Percentiles rank a stretch among this genome's conserved stretches.
Conservation (phyloP, 2,888 invertebrate genomes). For the Cistogaster globosa region DNA sequence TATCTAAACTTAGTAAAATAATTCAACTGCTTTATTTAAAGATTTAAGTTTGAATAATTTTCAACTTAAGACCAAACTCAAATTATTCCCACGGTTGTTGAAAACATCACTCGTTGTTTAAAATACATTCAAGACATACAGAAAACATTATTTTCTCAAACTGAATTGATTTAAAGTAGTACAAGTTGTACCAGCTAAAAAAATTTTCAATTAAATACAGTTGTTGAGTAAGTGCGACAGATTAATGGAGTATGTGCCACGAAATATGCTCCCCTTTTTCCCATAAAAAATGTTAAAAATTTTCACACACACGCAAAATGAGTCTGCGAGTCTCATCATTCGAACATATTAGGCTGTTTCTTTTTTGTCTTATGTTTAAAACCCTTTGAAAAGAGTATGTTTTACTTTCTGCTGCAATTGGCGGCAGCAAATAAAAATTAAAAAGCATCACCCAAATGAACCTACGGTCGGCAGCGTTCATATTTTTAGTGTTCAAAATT, state of each 20-base stretch:
- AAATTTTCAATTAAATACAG: slow-evolving; percentile 59
- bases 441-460: slow-evolving; percentile 24
- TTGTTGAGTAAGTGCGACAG: background rate
- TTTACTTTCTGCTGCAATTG: no score
- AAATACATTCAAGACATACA: slow-evolving; percentile 31
- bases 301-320: slow-evolving; percentile 18
- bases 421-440: slow-evolving; percentile 13
- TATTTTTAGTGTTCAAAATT: background rate
- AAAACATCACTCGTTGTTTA: slow-evolving; percentile 65
- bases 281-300: background rate
- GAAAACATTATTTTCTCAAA: slow-evolving; percentile 36
- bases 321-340: slow-evolving; percentile 5
- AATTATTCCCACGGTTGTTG: slow-evolving; percentile 71
- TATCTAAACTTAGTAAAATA: slow-evolving; percentile 2
- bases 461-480: background rate
- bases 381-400: slow-evolving; percentile 23
- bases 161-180: background rate
- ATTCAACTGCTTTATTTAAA: slow-evolving; percentile 17
- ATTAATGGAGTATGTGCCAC: slow-evolving; percentile 4
- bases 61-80: slow-evolving; percentile 33
- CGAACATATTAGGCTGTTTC: background rate
- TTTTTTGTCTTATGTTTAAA: slow-evolving; percentile 34
- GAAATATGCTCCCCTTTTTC: slow-evolving; percentile 27
- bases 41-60: background rate
- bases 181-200: slow-evolving; percentile 16